Evolutionary conservation across 2,113 vertebrate species (phyloP).

Genomic region (Esox niger): DNA sequence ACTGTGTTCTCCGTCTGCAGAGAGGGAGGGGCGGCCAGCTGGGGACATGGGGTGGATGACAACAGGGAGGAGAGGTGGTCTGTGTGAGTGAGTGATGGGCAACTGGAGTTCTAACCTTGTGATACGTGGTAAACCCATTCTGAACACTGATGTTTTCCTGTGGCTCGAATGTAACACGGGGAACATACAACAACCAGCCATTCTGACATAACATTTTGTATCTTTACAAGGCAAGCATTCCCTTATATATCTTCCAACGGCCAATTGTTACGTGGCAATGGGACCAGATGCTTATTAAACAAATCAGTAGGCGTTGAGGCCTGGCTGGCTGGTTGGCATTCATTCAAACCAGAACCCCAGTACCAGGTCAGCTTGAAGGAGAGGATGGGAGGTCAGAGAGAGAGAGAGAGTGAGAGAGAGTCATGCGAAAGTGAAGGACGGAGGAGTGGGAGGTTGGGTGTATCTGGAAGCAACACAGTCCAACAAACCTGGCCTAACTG

Average conservation of each 20-base stretch:
- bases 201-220: not conserved
- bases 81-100: conserved; percentile 19
- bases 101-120: conserved; percentile 11
- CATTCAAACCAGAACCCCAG: conserved; percentile 13
- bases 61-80: conserved; percentile 32
- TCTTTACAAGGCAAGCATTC: not conserved
- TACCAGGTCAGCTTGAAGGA: conserved; percentile 2
- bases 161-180: not conserved
- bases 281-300: too few relatives aligned
- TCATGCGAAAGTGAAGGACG: conserved; percentile 41
- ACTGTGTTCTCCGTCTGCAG: conserved; percentile 40
- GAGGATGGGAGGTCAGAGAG: too few relatives aligned
- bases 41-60: conserved; percentile 49
- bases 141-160: not conserved
- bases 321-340: not conserved
- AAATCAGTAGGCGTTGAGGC: not conserved
- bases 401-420: not conserved
- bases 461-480: conserved; percentile 46
- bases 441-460: too few relatives aligned
- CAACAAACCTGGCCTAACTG: conserved; percentile 80
- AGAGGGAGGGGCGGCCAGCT: conserved; percentile 29
- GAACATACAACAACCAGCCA: too few relatives aligned
- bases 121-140: conserved; percentile 25
- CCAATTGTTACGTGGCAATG: not conserved
- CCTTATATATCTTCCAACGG: not conserved